phyloP scores from a whole-genome alignment of 2,888 invertebrate genomes.

The Idaea aversata region DNA sequence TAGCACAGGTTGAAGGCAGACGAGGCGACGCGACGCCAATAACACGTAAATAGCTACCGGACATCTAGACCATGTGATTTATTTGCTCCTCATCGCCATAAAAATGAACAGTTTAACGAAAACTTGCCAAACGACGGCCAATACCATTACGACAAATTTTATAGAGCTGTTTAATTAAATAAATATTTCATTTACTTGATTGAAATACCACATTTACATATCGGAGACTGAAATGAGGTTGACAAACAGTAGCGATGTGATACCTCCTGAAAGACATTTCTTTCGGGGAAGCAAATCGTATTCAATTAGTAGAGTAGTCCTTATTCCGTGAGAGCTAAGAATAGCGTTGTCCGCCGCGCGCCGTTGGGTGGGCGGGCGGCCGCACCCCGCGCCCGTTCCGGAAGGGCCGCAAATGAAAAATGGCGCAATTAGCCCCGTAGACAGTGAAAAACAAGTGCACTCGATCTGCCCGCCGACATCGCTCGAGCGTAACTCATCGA shows the following conservation, averaged over 20 bases:
- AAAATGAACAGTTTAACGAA: not conserved
- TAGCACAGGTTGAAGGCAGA: not conserved
- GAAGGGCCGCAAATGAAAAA: slow-evolving; percentile 71
- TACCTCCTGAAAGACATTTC: slow-evolving; percentile 12
- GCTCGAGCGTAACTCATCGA: slow-evolving; percentile 50
- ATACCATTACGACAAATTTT: slow-evolving; percentile 1
- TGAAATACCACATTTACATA: not conserved
- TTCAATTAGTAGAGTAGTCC: slow-evolving; percentile 48
- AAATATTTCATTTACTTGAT: not conserved
- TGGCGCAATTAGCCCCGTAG: slow-evolving; percentile 76
- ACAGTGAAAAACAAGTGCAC: slow-evolving; percentile 80
- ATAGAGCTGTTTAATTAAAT: not conserved
- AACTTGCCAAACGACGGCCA: not conserved
- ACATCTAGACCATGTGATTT: slow-evolving; percentile 1
- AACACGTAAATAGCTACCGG: not conserved
- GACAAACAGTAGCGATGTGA: not conserved
- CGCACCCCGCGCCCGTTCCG: slow-evolving; percentile 25
- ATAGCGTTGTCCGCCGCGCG: slow-evolving; percentile 39
- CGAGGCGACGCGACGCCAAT: not conserved
- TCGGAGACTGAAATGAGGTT: not conserved
- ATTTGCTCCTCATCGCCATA: not conserved
- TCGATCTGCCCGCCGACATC: slow-evolving; percentile 62
- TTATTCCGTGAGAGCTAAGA: slow-evolving; percentile 29
- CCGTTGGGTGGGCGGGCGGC: slow-evolving; percentile 30
- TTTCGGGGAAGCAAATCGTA: slow-evolving; percentile 34